A percentile compares a stretch with the other conserved stretches of the same genome.
Conservation (phyloP, 2,888 invertebrate genomes). For the Tinea trinotella region DNA sequence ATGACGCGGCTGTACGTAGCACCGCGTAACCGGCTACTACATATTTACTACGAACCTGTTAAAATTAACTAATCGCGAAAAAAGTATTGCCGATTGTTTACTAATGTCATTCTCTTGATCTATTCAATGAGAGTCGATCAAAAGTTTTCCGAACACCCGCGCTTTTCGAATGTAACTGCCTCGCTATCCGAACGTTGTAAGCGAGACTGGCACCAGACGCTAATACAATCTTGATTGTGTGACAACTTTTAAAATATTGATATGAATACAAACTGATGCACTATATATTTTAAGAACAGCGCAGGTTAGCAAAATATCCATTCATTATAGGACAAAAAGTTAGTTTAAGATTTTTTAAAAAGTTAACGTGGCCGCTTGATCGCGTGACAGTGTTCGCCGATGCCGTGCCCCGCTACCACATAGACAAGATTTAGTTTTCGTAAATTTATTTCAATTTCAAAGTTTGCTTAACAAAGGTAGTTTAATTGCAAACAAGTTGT, state of each 20-base stretch:
- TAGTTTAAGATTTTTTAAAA: not conserved
- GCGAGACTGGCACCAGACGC: no score
- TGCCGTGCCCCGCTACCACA: conserved; percentile 49
- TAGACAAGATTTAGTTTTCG: conserved; percentile 54
- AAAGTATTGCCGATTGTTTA: not conserved
- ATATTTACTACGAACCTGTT: conserved; percentile 13
- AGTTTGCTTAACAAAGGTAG: not conserved
- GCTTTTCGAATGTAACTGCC: not conserved
- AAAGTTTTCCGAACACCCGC: not conserved
- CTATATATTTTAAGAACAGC: no score
- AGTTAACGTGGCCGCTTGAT: conserved; percentile 23
- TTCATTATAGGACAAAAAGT: not conserved
- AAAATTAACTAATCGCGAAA: conserved; percentile 5
- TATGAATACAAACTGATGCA: no score
- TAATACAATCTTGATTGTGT: no score
- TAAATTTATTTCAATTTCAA: conserved; percentile 36
- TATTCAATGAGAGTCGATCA: not conserved
- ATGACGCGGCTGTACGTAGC: conserved; percentile 12
- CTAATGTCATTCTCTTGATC: not conserved
- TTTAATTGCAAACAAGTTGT: conserved; percentile 12
- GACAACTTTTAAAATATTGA: no score
- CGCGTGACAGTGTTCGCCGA: conserved; percentile 41
- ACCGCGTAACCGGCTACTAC: conserved; percentile 10
- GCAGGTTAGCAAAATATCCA: no score
- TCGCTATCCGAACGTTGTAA: no score